These are phyloP conservation scores for Tenebrio molitor DNA, from an alignment of 1,140 invertebrate genomes.

Conservation along the genomic window DNA sequence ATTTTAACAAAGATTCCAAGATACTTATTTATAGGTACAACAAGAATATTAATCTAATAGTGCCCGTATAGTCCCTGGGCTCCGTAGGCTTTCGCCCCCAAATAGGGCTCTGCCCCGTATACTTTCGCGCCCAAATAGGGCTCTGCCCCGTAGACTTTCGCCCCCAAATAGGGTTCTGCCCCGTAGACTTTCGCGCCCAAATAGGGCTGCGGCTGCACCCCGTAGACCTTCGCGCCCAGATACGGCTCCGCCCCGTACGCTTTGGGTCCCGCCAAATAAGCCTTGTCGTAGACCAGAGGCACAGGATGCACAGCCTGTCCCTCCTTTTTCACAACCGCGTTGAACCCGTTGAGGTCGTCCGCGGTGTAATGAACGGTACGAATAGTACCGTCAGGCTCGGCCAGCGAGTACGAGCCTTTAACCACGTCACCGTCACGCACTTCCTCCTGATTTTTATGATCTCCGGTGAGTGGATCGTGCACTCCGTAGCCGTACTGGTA, in stretches of 20 bases:
- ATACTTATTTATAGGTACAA: no score
- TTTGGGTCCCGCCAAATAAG: not conserved
- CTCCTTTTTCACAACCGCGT: constrained; percentile 47
- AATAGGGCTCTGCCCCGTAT: no score
- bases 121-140: no score
- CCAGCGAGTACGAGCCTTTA: constrained; percentile 58
- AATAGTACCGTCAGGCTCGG: constrained; percentile 69
- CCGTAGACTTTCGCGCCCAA: not conserved
- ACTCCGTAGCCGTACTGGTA: constrained; percentile 42
- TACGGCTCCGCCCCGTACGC: not conserved
- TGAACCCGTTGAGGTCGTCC: constrained; percentile 66
- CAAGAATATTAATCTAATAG: no score
- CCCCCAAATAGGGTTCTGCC: not conserved
- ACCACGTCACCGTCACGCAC: constrained; percentile 48
- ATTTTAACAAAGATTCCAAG: no score
- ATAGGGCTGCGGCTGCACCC: not conserved
- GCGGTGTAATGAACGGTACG: constrained; percentile 70
- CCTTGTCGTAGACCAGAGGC: constrained; percentile 9
- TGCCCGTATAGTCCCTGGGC: not conserved
- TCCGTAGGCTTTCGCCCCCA: no score
- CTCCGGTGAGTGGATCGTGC: constrained; percentile 68
- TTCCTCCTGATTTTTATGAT: constrained; percentile 53
- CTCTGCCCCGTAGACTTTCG: not conserved
- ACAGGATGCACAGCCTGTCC: constrained; percentile 46
- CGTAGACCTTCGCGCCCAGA: not conserved